Conservation (phyloP, 2,797 vertebrate genomes). For the Danio kyathit region DNA sequence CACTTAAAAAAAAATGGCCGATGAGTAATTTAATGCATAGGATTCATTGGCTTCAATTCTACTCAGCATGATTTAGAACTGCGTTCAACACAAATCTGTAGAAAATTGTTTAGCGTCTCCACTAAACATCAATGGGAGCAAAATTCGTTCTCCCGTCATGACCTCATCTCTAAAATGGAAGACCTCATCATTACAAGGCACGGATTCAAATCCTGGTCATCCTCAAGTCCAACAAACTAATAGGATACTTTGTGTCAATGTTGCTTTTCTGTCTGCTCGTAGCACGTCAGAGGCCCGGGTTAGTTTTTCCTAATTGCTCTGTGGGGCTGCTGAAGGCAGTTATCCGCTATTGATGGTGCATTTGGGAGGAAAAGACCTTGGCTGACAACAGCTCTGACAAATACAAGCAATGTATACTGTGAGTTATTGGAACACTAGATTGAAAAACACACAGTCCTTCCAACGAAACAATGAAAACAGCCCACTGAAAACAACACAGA, state of each 20-base stretch:
- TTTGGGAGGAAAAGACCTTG: conserved; percentile 50
- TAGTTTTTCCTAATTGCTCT: conserved; percentile 55
- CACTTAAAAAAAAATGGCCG: too few species aligned
- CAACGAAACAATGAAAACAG: conserved; percentile 48
- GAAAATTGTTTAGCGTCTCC: conserved; percentile 18
- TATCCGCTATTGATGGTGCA: conserved; percentile 45
- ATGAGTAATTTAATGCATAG: neutral
- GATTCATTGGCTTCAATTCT: too few species aligned
- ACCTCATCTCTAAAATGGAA: conserved; percentile 48
- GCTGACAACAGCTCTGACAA: conserved; percentile 51
- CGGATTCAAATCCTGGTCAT: conserved; percentile 49
- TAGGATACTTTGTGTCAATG: conserved; percentile 56
- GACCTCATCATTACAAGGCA: conserved; percentile 52
- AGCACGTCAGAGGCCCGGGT: conserved; percentile 27
- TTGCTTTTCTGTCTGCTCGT: conserved; percentile 53
- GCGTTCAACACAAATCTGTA: neutral
- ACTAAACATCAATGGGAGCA: conserved; percentile 38
- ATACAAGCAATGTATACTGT: conserved; percentile 53
- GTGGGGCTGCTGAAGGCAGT: conserved; percentile 31
- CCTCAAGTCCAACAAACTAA: conserved; percentile 50
- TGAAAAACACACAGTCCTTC: conserved; percentile 34
- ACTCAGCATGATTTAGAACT: neutral
- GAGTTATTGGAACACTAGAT: conserved; percentile 50
- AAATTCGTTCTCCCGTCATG: conserved; percentile 44
- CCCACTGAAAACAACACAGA: conserved; percentile 12